Conservation (phyloP, 2,888 invertebrate genomes). For the Sphaerophoria rueppellii region DNA sequence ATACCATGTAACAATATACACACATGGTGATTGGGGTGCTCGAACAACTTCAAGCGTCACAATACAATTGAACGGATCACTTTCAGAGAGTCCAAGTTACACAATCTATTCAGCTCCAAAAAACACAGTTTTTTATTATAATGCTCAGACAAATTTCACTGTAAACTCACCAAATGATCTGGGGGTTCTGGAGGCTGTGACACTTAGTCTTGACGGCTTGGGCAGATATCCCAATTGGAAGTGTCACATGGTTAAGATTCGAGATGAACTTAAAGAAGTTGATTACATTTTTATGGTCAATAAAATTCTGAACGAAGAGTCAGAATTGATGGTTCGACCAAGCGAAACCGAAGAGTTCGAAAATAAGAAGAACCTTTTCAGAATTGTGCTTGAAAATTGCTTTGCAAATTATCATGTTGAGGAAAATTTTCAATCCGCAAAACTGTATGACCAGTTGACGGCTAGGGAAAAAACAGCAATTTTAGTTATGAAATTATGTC, state of each 20-base stretch:
- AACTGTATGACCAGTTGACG: conserved; percentile 21
- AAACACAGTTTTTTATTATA: conserved; percentile 44
- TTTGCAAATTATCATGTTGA: conserved; percentile 54
- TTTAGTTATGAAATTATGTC: conserved; percentile 41
- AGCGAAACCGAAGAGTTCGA: neutral
- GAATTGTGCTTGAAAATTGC: conserved; percentile 1
- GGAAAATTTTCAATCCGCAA: conserved; percentile 9
- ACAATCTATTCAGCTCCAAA: conserved; percentile 65
- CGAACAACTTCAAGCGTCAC: conserved; percentile 75
- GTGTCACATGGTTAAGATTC: conserved; percentile 74
- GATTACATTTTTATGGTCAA: conserved; percentile 71
- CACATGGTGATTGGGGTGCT: conserved; percentile 74
- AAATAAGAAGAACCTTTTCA: conserved; percentile 10
- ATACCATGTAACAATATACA: conserved; percentile 74
- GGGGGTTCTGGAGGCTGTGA: conserved; percentile 51
- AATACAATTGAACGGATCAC: conserved; percentile 67
- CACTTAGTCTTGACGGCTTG: conserved; percentile 71
- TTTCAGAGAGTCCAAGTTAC: conserved; percentile 32
- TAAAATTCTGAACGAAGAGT: conserved; percentile 65
- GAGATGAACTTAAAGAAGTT: conserved; percentile 53
- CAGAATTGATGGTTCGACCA: neutral
- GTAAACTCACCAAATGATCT: conserved; percentile 44
- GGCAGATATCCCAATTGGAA: conserved; percentile 77
- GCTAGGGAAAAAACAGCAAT: conserved; percentile 34
- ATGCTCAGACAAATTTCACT: conserved; percentile 37